phyloP scores from a whole-genome alignment of 2,797 vertebrate species.

The Harpagifer antarcticus region DNA sequence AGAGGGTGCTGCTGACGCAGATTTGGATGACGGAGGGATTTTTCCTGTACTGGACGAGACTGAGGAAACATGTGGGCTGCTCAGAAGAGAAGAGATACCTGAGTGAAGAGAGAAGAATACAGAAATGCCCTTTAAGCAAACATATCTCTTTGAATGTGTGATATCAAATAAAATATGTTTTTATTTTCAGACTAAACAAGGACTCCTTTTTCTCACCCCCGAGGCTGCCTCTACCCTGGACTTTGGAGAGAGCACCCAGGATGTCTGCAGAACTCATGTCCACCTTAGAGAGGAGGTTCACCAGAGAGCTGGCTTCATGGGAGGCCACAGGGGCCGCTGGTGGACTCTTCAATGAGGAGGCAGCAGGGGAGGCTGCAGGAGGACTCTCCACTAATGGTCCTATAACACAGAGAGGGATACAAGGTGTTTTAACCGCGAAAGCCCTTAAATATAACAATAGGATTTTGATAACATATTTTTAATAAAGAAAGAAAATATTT shows the following conservation, averaged over 20 bases:
- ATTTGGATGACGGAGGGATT: conserved; percentile 54
- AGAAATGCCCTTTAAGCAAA: conserved; percentile 13
- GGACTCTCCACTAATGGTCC: conserved; percentile 77
- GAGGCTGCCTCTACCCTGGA: conserved; percentile 82
- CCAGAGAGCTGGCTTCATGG: conserved; percentile 86
- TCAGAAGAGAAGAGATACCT: conserved; percentile 91
- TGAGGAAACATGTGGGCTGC: conserved; percentile 83
- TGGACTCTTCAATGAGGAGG: conserved; percentile 63
- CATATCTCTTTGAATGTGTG: neutral
- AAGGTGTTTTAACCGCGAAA: neutral
- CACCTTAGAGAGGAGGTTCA: conserved; percentile 93
- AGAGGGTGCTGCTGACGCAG: conserved; percentile 54
- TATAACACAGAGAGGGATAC: conserved; percentile 34
- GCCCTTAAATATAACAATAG: neutral
- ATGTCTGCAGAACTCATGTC: conserved; percentile 92
- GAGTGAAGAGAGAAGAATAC: conserved; percentile 30
- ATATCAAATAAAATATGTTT: too few relatives aligned
- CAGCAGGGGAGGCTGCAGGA: conserved; percentile 16
- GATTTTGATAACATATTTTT: neutral
- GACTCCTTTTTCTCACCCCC: conserved; percentile 86
- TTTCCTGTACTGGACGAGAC: conserved; percentile 63
- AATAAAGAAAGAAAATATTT: too few relatives aligned
- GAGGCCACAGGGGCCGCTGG: conserved; percentile 71
- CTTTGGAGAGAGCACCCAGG: conserved; percentile 93
- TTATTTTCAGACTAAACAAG: neutral